phyloP scores from a whole-genome alignment of 2,888 invertebrate genomes.

The Ceraclea dissimilis region DNA sequence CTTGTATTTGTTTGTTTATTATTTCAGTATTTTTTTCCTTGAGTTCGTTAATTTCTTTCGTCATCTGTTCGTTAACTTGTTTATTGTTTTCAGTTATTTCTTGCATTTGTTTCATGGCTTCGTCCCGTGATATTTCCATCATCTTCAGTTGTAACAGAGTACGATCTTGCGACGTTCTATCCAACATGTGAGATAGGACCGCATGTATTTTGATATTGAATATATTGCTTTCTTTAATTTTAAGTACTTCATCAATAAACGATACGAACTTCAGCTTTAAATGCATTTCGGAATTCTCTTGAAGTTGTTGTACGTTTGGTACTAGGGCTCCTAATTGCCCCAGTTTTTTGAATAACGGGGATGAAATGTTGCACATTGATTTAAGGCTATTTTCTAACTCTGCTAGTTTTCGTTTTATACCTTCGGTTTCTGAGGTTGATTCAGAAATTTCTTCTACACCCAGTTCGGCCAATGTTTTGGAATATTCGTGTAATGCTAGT shows the following conservation, averaged over 20 bases:
- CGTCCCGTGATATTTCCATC: not conserved
- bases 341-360: not conserved
- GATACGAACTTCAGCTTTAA: not conserved
- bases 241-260: not conserved
- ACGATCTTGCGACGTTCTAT: not conserved
- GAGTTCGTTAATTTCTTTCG: not conserved
- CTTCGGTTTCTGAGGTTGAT: not conserved
- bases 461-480: not conserved
- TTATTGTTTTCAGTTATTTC: not conserved
- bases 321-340: not conserved
- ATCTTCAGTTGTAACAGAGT: not conserved
- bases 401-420: not conserved
- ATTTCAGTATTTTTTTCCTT: not conserved
- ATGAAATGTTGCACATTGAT: not conserved
- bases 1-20: not conserved
- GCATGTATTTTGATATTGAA: not conserved
- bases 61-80: not conserved
- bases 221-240: not conserved
- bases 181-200: not conserved
- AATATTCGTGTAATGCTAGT: not conserved
- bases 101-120: not conserved
- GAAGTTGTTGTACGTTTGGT: not conserved
- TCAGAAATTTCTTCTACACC: not conserved
- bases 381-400: not conserved
- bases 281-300: not conserved